Evolutionary conservation across 1,140 invertebrate genomes (phyloP).

Genomic region (Rhynchophorus ferrugineus): DNA sequence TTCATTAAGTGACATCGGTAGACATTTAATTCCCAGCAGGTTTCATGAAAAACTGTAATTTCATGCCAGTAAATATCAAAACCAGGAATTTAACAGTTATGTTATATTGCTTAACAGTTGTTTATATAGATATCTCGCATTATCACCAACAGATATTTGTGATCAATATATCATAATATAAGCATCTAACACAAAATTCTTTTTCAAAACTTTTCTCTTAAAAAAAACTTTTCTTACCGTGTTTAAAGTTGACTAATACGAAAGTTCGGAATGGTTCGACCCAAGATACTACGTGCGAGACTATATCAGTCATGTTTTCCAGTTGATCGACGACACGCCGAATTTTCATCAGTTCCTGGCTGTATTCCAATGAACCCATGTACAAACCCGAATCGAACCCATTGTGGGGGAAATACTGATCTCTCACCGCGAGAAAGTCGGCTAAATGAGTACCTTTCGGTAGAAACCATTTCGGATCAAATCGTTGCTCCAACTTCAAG

Average conservation of each 20-base stretch:
- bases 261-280: slow-evolving; percentile 54
- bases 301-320: slow-evolving; percentile 45
- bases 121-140: no score
- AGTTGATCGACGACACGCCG: slow-evolving; percentile 48
- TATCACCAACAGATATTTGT: no score
- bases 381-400: slow-evolving; percentile 60
- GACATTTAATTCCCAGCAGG: no score
- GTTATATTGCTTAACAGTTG: no score
- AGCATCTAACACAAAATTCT: no score
- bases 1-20: no score
- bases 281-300: slow-evolving; percentile 56
- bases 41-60: no score
- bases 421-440: slow-evolving; percentile 49
- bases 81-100: no score
- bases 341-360: slow-evolving; percentile 54
- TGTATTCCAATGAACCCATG: slow-evolving; percentile 60
- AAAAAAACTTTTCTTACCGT: slow-evolving; percentile 34
- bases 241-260: slow-evolving; percentile 39
- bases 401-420: slow-evolving; percentile 53
- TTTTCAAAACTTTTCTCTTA: no score
- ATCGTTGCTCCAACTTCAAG: slow-evolving; percentile 61
- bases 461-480: slow-evolving; percentile 72
- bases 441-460: slow-evolving; percentile 61
- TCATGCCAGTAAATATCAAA: no score
- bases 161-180: no score